Conservation (phyloP, 2,113 vertebrate species). For the Collichthys lucidus region DNA sequence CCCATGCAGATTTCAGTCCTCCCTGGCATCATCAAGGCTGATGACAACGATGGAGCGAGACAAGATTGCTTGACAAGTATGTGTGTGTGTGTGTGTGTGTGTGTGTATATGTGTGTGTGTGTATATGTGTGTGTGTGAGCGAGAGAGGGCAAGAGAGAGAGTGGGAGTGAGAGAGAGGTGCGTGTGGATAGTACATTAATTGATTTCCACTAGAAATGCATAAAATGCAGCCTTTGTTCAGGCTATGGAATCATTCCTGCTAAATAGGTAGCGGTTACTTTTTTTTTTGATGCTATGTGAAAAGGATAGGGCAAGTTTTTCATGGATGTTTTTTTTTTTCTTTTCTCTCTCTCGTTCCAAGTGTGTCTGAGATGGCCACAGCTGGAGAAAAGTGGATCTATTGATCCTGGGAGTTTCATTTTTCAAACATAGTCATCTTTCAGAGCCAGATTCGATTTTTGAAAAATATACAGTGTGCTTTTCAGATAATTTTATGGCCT, state of each 20-base stretch:
- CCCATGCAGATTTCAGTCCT: conserved; percentile 82
- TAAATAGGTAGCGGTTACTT: conserved; percentile 49
- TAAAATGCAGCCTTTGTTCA: conserved; percentile 55
- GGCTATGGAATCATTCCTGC: conserved; percentile 38
- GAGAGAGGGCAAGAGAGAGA: not conserved
- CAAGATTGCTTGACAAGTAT: conserved; percentile 65
- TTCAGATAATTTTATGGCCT: conserved; percentile 56
- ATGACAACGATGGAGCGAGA: conserved; percentile 57
- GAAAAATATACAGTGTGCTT: conserved; percentile 63
- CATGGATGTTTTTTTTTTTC: conserved; percentile 56
- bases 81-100: not conserved
- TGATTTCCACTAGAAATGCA: conserved; percentile 38
- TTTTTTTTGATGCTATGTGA: conserved; percentile 46
- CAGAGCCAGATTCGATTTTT: conserved; percentile 67
- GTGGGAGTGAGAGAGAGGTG: not conserved
- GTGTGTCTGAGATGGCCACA: conserved; percentile 65
- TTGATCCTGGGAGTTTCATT: conserved; percentile 75
- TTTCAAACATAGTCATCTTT: conserved; percentile 72
- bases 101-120: too few relatives aligned
- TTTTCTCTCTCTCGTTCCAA: not conserved
- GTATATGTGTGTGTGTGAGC: too few relatives aligned
- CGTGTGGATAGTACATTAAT: conserved; percentile 36
- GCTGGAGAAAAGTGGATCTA: conserved; percentile 72
- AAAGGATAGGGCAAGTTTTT: conserved; percentile 45
- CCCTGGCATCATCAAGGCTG: conserved; percentile 61